Evolutionary conservation across 1,140 invertebrate genomes (phyloP).

Genomic region (Sitobion miscanthi): DNA sequence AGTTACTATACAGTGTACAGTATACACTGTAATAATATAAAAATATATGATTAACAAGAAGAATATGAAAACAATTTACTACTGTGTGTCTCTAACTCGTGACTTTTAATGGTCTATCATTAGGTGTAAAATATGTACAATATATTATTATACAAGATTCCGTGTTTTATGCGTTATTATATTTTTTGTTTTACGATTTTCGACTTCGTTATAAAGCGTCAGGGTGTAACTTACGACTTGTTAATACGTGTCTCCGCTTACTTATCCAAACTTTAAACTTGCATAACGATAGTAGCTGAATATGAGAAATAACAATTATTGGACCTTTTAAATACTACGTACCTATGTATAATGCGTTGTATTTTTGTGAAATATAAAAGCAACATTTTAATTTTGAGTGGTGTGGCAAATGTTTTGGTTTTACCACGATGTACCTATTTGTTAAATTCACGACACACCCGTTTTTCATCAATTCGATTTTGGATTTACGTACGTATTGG

Average conservation of each 20-base stretch:
- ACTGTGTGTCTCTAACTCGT: not conserved
- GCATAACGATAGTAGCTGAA: not conserved
- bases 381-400: not conserved
- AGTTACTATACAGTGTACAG: not conserved
- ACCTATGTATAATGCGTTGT: not conserved
- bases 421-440: too few species aligned
- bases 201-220: not conserved
- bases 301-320: not conserved
- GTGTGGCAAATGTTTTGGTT: too few species aligned
- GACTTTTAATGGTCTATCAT: not conserved
- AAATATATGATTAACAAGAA: not conserved
- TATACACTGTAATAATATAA: not conserved
- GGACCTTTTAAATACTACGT: too few species aligned
- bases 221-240: not conserved
- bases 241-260: not conserved
- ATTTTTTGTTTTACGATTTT: not conserved
- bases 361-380: not conserved
- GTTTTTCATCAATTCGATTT: too few species aligned
- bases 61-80: not conserved
- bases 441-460: too few species aligned
- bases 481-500: too few species aligned
- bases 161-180: not conserved
- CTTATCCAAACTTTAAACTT: not conserved
- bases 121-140: not conserved
- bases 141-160: not conserved